Base-by-base conservation (phyloP, 2,888 invertebrate genomes). In the Euclidia mi region DNA sequence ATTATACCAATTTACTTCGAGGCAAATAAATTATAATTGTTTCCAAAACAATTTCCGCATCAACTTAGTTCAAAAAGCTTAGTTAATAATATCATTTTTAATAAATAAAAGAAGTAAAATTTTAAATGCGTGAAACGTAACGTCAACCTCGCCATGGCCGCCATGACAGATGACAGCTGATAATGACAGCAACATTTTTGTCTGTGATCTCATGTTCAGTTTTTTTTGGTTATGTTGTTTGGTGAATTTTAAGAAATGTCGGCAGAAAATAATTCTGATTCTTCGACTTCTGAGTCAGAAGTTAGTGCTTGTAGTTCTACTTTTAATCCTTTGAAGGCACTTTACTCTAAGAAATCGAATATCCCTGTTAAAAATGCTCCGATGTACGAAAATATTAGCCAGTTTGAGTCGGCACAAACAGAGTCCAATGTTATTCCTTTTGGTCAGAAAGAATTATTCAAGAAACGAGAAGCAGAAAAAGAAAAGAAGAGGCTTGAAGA, bases 241-340 rank as follows among this genome's bases (percentile, higher is more conserved):
- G 38, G 15, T 4, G 1, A 12, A 59, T 34, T 41, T 46, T 42
- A 47, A 25, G 62, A 43, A 31, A 93, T 94, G 93, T 87, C 91
- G 41, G 77, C 66, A 17, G 71, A 69, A 49, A 79, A 76, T 61
- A 76, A 78, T 32, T 85, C 88, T 0, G 88, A 88, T 77, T 88
- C 91, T 11, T 93, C 94, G 1, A 87, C 89, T 52, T 91, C 93
- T 7, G 94, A 94, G 34, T 89, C 92, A 1, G 94, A 94, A 84
- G 76, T 89, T 1, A 88, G 85, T 79, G 87, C 88, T 0, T 87
- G 87, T 64, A 91, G 93, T 75, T 87, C 89, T 15, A 89, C 90
- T 43, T 98, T 97, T 72, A 95, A 98, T 89, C 96, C 98, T 0
- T 32, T 97, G 1, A 96, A 96, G 80, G 97, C 96, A 0, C 87